Base-by-base conservation (phyloP, 2,113 vertebrate genomes). In the Bubo scandiacus region DNA sequence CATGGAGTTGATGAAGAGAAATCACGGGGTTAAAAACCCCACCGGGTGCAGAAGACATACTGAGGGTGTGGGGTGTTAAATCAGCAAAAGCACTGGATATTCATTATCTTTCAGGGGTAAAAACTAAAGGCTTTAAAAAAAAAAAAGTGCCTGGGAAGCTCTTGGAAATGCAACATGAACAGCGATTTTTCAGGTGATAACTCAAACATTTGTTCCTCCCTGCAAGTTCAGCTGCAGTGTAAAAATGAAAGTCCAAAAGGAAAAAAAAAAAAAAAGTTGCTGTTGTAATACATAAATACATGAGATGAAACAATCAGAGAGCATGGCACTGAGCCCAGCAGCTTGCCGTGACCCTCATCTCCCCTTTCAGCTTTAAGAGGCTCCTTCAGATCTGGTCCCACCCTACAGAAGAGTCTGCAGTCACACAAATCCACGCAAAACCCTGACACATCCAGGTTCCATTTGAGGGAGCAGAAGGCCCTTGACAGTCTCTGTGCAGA, bases 311-410 rank as follows among this genome's bases (percentile, higher is more conserved):
- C 11, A 38, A 63, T 17, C 14, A 2, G 1, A 21, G 62, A 42
- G 32, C 0, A 3, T 14, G 40, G 40, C 65, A 43, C 27, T 0
- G 1, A 73, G 70, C 18, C 49, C 23, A 10, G 51, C 36, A 38
- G 47, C 32, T 32, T 12, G 15, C 45, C 22, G 47, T 4, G 15
- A 55, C 57, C 54, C 18, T 11, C 36, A 1, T 16, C 23, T 45
- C 26, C 73, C 45, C 25, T 34, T 72, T 12, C 40, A 11, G 65
- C 57, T 65, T 27, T 14, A 8, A 45, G 43, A 1, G 40, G 74
- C 12, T 45, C 83, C 71, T 74, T 45, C 16, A 25, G 59, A 11
- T 36, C 36, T 4, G 11, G 12, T 70, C 38, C 9, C 15, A 66
- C 23, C 47, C 45, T 6, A 70, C 29, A 15, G 59, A 63, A 40